Percentiles rank a stretch among this genome's conserved stretches.
phyloP scores from a whole-genome alignment of 2,888 invertebrate genomes.

The Morinoia aosen region DNA sequence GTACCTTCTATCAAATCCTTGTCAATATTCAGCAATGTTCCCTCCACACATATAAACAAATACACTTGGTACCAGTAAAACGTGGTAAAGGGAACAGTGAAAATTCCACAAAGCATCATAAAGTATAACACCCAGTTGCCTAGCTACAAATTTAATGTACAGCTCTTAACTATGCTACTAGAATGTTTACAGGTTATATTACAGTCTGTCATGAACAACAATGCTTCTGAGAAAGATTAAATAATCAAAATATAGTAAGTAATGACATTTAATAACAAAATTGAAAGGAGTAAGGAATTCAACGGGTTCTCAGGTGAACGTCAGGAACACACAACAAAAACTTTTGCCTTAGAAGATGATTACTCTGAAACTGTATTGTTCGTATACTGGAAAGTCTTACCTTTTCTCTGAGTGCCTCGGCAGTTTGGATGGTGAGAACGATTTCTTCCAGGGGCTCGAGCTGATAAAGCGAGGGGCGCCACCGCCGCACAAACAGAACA shows the following conservation, averaged over 20 bases:
- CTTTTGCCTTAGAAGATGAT: neutral
- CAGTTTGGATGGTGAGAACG: constrained; percentile 70
- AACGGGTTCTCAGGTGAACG: neutral
- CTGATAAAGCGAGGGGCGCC: constrained; percentile 71
- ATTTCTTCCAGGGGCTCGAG: constrained; percentile 72
- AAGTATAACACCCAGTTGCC: neutral
- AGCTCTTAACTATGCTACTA: neutral
- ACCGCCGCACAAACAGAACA: constrained; percentile 71
- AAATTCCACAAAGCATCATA: neutral
- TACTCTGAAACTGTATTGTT: neutral
- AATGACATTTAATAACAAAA: neutral
- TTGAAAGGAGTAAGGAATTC: neutral
- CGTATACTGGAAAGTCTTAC: constrained; percentile 69
- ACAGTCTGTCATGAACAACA: neutral
- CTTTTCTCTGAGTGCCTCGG: constrained; percentile 72
- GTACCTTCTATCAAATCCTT: no score
- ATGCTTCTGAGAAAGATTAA: neutral
- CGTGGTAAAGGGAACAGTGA: no score
- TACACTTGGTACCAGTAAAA: no score
- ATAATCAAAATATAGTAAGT: neutral
- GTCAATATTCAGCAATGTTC: no score
- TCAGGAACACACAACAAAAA: neutral
- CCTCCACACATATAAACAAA: no score
- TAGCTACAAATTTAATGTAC: neutral
- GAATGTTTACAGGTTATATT: neutral